Conservation (phyloP, 2,888 invertebrate genomes). For the Drosophila cracens region DNA sequence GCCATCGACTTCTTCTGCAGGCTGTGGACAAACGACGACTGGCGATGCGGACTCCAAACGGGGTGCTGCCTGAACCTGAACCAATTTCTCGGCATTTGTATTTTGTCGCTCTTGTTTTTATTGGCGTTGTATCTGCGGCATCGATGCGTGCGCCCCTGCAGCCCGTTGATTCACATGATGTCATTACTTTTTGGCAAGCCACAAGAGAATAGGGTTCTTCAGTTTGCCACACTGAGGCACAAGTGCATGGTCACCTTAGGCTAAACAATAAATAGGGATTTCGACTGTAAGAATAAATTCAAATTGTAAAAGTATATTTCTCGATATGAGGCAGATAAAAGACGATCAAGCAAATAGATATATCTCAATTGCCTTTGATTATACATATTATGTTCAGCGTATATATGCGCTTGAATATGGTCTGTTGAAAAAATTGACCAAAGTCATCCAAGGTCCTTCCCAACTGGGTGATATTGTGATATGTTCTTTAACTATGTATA, state of each 20-base stretch:
- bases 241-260: constrained; percentile 1
- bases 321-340: background rate
- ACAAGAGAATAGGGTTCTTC: constrained; percentile 18
- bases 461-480: background rate
- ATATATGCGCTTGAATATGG: background rate
- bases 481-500: background rate
- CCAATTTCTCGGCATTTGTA: constrained; percentile 67
- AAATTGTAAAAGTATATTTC: background rate
- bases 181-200: constrained; percentile 66
- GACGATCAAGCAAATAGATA: background rate
- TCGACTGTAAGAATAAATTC: background rate
- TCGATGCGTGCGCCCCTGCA: constrained; percentile 41
- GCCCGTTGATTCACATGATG: constrained; percentile 62
- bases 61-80: constrained; percentile 63
- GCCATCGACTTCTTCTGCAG: constrained; percentile 56
- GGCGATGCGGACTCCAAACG: constrained; percentile 63
- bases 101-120: constrained; percentile 50
- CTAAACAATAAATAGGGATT: background rate
- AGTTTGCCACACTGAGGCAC: constrained; percentile 9
- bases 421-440: background rate
- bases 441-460: background rate
- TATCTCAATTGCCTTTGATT: background rate
- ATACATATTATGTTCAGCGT: background rate
- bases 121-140: constrained; percentile 46
- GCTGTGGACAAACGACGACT: constrained; percentile 78